Base-by-base conservation (phyloP, 2,888 invertebrate genomes). In the Patella pellucida region DNA sequence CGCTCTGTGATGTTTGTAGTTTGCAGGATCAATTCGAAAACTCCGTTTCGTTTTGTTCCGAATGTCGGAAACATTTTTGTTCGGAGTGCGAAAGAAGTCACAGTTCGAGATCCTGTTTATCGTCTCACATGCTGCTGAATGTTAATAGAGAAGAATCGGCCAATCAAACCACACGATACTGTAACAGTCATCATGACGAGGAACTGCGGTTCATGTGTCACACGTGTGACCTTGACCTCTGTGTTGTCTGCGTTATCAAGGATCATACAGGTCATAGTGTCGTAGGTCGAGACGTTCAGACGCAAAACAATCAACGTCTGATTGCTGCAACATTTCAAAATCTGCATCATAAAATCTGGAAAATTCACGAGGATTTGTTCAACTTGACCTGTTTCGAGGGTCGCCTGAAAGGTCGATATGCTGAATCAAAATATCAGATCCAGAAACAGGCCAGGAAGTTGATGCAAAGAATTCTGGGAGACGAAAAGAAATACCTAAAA, bases 31-130 rank as follows among this genome's bases (percentile, higher is more conserved):
- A 54, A 23, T 51, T 19, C 2, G 50, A 71, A 19, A 68, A 72
- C 3, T 76, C 79, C 7, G 71, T 73, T 31, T 67, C 73, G 14
- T 82, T 76, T n/a, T 83, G 83, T 75, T 73, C 74, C 5, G 79
- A 80, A 11, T 83, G 83, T 69, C 68, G 75, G 41, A 81, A 80
- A 67, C 77, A 82, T 62, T 78, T 79, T 51, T 83, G 83, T 68
- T 14, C 31, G 2, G 15, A 5, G 2, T 83, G 83, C 69, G 67
- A 71, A 3, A 50, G 71, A 2, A 54, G 70, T 27, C 80, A 80
- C 19, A 69, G 75, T 12, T 41, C 67, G 23, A 77, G 76, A 4
- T 67, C 74, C 12, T 77, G 77, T 41, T 76, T 82, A 31, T 73
- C 67, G 52, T 67, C 73, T 54, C 83, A 83, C 69, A 71, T 78